Evolutionary conservation across 2,113 vertebrate species (phyloP).

Genomic region (Myotis lucifugus): DNA sequence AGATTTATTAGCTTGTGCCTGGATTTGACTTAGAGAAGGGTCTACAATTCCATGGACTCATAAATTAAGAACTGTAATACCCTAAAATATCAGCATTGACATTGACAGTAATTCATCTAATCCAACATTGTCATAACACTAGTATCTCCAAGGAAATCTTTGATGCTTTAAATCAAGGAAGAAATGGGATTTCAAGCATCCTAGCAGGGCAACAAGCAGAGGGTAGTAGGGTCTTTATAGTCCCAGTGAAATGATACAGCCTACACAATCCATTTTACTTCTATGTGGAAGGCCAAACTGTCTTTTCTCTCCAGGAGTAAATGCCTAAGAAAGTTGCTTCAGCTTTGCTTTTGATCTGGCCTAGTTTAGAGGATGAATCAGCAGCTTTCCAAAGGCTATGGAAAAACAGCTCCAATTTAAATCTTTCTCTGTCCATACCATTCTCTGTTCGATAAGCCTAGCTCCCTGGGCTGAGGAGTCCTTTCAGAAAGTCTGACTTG

Average conservation of each 20-base stretch:
- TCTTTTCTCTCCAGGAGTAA: neutral
- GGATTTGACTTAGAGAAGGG: neutral
- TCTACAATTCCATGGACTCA: neutral
- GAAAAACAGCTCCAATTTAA: constrained; percentile 52
- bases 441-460: neutral
- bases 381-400: constrained; percentile 46
- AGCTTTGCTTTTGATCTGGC: constrained; percentile 65
- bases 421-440: neutral
- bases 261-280: neutral
- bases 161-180: neutral
- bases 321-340: constrained; percentile 39
- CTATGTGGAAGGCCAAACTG: neutral
- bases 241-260: neutral
- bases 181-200: neutral
- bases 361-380: constrained; percentile 76
- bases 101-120: neutral
- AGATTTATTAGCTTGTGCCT: neutral
- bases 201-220: neutral
- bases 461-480: neutral
- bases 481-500: constrained; percentile 20
- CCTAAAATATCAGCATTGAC: neutral
- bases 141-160: neutral
- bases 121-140: neutral
- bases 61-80: neutral
- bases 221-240: neutral